Percentiles rank a stretch among this genome's conserved stretches.
Evolutionary conservation across 2,888 invertebrate genomes (phyloP).

Genomic region (Tinea pellionella): DNA sequence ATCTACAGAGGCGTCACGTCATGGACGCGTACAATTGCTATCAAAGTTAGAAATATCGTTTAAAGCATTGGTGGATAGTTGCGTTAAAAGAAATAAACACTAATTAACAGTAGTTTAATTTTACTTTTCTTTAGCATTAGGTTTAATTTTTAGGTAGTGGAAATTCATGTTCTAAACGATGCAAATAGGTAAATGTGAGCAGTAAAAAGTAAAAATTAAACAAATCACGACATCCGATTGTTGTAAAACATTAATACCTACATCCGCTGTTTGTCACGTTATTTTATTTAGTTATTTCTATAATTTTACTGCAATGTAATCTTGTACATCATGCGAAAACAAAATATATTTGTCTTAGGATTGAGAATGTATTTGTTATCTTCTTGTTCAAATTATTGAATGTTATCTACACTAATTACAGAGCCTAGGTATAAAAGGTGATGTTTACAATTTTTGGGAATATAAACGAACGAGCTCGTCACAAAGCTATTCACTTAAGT

Average conservation of each 20-base stretch:
- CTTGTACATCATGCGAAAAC: slow-evolving; percentile 51
- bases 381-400: slow-evolving; percentile 50
- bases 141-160: too few relatives aligned
- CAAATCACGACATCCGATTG: slow-evolving; percentile 1
- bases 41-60: too few relatives aligned
- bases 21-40: too few relatives aligned
- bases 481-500: slow-evolving; percentile 37
- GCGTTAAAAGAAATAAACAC: too few relatives aligned
- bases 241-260: neutral
- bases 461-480: slow-evolving; percentile 54
- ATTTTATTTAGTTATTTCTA: slow-evolving; percentile 25
- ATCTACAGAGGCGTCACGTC: too few relatives aligned
- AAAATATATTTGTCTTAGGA: slow-evolving; percentile 48
- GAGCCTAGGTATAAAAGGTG: slow-evolving; percentile 48
- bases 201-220: too few relatives aligned
- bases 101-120: too few relatives aligned
- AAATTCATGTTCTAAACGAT: too few relatives aligned
- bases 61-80: too few relatives aligned
- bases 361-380: slow-evolving; percentile 41
- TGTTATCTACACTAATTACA: slow-evolving; percentile 58
- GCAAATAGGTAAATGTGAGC: too few relatives aligned
- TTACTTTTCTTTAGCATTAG: too few relatives aligned
- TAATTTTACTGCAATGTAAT: slow-evolving; percentile 26
- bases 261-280: slow-evolving; percentile 8
- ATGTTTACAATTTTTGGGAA: slow-evolving; percentile 26